phyloP scores from a whole-genome alignment of 2,113 vertebrate genomes.

The Falco punctatus region DNA sequence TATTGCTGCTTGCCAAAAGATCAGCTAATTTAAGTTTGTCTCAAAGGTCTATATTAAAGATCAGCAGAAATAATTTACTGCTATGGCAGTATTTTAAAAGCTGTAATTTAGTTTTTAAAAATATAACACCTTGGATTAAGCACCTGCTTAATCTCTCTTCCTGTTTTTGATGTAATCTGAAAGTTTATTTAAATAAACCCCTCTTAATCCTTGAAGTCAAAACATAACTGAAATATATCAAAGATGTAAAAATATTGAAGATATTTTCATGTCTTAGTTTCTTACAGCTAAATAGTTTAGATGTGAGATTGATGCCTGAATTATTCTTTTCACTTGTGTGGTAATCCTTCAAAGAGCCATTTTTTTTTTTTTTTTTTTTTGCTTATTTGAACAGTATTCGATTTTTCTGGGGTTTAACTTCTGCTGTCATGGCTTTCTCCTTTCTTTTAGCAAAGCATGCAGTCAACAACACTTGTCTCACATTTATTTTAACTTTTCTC shows the following conservation, averaged over 20 bases:
- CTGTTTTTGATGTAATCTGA: slow-evolving; percentile 2
- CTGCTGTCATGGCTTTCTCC: not conserved
- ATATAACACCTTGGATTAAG: not conserved
- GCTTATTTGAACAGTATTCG: not conserved
- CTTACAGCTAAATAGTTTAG: not conserved
- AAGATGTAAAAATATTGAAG: not conserved
- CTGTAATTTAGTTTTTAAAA: not conserved
- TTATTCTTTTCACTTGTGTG: not conserved
- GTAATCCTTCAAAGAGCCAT: not conserved
- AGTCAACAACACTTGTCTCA: not conserved
- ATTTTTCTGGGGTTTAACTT: not conserved
- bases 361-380: not conserved
- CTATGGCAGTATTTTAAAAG: not conserved
- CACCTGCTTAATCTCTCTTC: slow-evolving; percentile 15
- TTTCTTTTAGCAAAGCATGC: not conserved
- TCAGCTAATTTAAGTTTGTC: not conserved
- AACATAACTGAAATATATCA: not conserved
- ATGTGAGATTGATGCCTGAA: not conserved
- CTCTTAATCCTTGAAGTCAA: not conserved
- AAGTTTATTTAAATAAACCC: slow-evolving; percentile 33
- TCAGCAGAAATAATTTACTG: not conserved
- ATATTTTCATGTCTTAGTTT: not conserved
- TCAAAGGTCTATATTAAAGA: not conserved
- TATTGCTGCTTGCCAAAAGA: not conserved
- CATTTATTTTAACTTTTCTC: not conserved